Conservation (phyloP, 2,113 vertebrate genomes). For the Corydoras sp. region DNA sequence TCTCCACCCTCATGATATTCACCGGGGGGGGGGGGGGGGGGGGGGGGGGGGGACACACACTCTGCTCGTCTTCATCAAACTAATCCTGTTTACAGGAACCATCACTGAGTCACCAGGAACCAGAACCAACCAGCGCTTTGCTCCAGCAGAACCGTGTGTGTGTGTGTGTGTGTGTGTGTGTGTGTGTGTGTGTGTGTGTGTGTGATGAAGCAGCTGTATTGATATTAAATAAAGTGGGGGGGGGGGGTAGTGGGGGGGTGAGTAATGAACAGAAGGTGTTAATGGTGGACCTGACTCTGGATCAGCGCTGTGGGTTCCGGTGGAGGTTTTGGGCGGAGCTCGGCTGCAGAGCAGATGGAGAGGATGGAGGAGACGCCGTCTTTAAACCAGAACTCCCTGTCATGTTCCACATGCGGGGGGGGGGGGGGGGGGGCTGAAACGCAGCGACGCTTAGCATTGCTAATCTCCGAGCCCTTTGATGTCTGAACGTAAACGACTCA, state of each 20-base stretch:
- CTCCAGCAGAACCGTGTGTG: too few relatives aligned
- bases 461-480: constrained; percentile 13
- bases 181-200: too few relatives aligned
- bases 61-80: too few relatives aligned
- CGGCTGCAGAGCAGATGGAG: constrained; percentile 17
- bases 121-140: too few relatives aligned
- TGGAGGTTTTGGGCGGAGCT: neutral
- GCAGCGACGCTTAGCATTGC: constrained; percentile 9
- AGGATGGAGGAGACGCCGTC: neutral
- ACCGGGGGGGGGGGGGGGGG: too few relatives aligned
- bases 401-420: neutral
- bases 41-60: too few relatives aligned
- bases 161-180: too few relatives aligned
- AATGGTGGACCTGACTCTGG: constrained; percentile 5
- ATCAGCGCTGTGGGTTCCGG: neutral
- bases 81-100: too few relatives aligned
- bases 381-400: neutral
- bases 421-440: constrained; percentile 9
- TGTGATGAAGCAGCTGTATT: neutral
- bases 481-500: neutral
- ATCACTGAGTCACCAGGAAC: too few relatives aligned
- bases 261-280: constrained; percentile 23
- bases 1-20: too few relatives aligned
- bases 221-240: neutral
- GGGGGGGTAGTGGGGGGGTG: neutral